These are phyloP conservation scores for Plagiodera versicolora DNA, from an alignment of 2,888 invertebrate species.

Conservation along the genomic window DNA sequence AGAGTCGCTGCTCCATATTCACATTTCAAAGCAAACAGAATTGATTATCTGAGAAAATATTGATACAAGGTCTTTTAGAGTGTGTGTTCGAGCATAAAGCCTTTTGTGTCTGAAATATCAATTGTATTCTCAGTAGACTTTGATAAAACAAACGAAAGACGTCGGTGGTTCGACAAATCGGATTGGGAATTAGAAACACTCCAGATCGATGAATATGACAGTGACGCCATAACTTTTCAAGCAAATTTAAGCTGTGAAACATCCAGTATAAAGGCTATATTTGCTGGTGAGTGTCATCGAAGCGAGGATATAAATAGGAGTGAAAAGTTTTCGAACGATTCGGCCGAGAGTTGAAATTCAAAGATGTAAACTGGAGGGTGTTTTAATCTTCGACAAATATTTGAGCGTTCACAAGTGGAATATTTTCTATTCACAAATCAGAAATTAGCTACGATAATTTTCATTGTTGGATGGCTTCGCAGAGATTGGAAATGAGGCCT, in stretches of 20 bases:
- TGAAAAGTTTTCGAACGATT: conserved; percentile 24
- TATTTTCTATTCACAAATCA: conserved; percentile 34
- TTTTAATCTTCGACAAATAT: conserved; percentile 41
- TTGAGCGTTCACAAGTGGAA: conserved; percentile 35
- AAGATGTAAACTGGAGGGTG: conserved; percentile 40
- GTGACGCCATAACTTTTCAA: neutral
- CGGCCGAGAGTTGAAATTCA: conserved; percentile 28
- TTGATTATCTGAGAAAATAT: conserved; percentile 38
- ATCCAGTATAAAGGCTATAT: neutral
- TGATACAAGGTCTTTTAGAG: conserved; percentile 39
- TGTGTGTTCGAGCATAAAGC: conserved; percentile 37
- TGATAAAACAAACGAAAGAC: conserved; percentile 47
- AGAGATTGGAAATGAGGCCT: conserved; percentile 7
- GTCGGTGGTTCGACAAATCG: conserved; percentile 46
- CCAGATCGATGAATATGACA: conserved; percentile 16
- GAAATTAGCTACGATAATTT: conserved; percentile 30
- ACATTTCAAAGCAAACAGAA: conserved; percentile 29
- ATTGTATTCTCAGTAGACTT: conserved; percentile 40
- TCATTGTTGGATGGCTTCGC: conserved; percentile 8
- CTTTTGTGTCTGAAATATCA: conserved; percentile 41
- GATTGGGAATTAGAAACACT: conserved; percentile 43
- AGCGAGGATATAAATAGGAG: neutral
- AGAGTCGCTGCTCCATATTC: too few relatives aligned
- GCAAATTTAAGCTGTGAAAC: conserved; percentile 3
- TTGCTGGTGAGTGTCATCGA: too few relatives aligned